Conservation (phyloP, 1,140 invertebrate species). For the Eufriesea mexicana region DNA sequence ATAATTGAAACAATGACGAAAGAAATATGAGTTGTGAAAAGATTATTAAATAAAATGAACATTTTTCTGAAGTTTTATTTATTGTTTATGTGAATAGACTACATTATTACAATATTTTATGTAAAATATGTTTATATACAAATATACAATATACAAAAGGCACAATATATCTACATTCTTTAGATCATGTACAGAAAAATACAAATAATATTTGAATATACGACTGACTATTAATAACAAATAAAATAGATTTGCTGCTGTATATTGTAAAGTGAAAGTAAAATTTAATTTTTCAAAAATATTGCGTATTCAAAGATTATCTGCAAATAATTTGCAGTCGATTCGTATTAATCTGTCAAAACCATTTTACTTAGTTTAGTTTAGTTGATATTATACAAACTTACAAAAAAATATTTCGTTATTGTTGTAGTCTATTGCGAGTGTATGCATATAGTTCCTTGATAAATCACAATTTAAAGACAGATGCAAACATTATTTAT, state of each 20-base stretch:
- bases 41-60: conserved; percentile 14
- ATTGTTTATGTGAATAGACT: conserved; percentile 70
- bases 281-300: background rate
- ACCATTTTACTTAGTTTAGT: conserved; percentile 13
- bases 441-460: background rate
- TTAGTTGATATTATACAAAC: background rate
- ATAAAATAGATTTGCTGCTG: conserved; percentile 17
- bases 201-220: conserved; percentile 74
- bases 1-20: background rate
- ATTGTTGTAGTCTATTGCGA: background rate
- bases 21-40: background rate
- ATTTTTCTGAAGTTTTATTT: conserved; percentile 69
- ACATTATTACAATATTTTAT: conserved; percentile 75
- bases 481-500: background rate
- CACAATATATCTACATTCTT: conserved; percentile 81
- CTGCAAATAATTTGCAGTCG: background rate
- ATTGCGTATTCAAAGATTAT: background rate
- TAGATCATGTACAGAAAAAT: conserved; percentile 79
- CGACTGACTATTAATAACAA: conserved; percentile 49
- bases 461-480: conserved; percentile 17
- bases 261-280: background rate
- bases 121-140: conserved; percentile 81
- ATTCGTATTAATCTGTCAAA: background rate
- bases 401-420: conserved; percentile 19
- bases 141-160: conserved; percentile 75